Evolutionary conservation across 2,797 vertebrate species (phyloP).

Genomic region (Sylvia borin): DNA sequence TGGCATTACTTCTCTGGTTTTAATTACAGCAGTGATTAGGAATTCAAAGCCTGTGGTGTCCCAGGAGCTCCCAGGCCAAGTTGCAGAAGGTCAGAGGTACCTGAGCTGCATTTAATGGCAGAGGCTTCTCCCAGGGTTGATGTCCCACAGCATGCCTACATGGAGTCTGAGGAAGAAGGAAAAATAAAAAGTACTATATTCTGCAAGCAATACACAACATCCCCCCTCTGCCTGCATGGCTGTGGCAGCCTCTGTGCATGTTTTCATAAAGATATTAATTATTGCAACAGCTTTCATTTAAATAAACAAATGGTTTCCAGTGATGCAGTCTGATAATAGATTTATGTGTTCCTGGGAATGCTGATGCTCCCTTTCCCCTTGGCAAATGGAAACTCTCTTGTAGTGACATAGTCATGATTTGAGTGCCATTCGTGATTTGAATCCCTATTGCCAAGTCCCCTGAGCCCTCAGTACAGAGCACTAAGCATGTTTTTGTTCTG

Average conservation of each 20-base stretch:
- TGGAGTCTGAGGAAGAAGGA: background rate
- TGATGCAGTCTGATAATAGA: background rate
- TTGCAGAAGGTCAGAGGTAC: background rate
- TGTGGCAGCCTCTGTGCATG: background rate
- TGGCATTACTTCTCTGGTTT: background rate
- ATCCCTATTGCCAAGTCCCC: background rate
- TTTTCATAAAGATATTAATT: background rate
- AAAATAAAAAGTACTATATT: background rate
- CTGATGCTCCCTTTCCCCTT: background rate
- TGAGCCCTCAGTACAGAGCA: background rate
- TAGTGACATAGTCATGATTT: background rate
- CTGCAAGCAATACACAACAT: background rate
- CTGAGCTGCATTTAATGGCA: background rate
- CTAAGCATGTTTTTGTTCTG: background rate
- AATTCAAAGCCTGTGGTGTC: background rate
- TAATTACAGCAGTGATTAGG: slow-evolving; percentile 7
- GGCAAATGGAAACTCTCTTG: background rate
- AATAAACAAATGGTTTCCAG: background rate
- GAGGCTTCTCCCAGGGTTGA: background rate
- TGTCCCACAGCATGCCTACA: background rate
- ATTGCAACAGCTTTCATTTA: background rate
- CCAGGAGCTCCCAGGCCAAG: background rate
- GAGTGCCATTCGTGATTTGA: background rate
- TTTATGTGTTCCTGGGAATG: background rate
- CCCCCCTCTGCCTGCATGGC: background rate